Base-by-base conservation (phyloP, 2,888 invertebrate genomes). In the Tipula confusa region DNA sequence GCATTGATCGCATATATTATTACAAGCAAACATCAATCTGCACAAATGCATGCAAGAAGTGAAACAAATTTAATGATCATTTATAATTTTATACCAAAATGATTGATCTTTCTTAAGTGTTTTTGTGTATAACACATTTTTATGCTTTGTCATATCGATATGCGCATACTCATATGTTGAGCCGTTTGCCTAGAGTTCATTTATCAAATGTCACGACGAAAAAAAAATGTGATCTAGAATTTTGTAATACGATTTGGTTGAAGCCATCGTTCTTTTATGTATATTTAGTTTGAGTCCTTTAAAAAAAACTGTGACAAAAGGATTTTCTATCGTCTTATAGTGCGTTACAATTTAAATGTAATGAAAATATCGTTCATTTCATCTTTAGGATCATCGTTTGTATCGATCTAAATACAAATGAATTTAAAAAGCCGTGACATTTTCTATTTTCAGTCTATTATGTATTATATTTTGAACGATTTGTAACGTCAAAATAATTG, bases 41-140 rank as follows among this genome's bases (percentile, higher is more conserved):
- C 9, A 9, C 2, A 43, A 6, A 43, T 43, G n/a, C n/a, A 43
- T 15, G n/a, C 43, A 24, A 64, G 24, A 64, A 64, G 24, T 64
- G 64, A 64, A 24, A 64, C 64, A 64, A 64, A 64, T 64, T 64
- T 64, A 64, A 64, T 64, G 64, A 64, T 64, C 64, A 64, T 64
- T 64, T 64, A 64, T 64, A 24, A 64, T 43, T n/a, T 43, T 43
- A 43, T 43, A 64, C 64, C 18, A 64, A 64, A 64, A 24, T 64
- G 64, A 64, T 64, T 64, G 64, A 64, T 64, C 43, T 43, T 18
- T n/a, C 6, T 6, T 43, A 43, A 43, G 43, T 15, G 43, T 15
- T 43, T 24, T 18, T 24, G 24, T 64, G 64, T 9, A n/a, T n/a
- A n/a, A n/a, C 2, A 11, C 7, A 64, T n/a, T n/a, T 64, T 64